Evolutionary conservation across 2,797 vertebrate genomes (phyloP).

Genomic region (Diceros bicornis): DNA sequence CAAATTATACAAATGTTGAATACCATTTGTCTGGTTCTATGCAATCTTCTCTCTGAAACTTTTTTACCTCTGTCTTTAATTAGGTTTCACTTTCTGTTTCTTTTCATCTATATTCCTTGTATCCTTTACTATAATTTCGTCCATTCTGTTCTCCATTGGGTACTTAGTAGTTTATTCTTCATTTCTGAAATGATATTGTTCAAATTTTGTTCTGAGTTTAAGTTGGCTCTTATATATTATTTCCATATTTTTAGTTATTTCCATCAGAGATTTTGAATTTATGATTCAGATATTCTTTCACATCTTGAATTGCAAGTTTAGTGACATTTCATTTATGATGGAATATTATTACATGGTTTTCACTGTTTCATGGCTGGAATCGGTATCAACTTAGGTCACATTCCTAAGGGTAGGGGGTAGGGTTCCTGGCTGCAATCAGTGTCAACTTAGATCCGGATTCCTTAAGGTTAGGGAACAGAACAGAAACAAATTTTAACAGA

Average conservation of each 20-base stretch:
- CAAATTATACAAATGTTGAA: not conserved
- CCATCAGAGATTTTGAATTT: not conserved
- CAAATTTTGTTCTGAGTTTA: not conserved
- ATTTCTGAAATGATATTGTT: not conserved
- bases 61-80: not conserved
- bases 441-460: not conserved
- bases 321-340: not conserved
- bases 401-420: not conserved
- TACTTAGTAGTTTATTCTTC: not conserved
- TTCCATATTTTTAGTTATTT: not conserved
- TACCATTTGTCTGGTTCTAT: not conserved
- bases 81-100: not conserved
- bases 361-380: not conserved
- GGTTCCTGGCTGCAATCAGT: not conserved
- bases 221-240: not conserved
- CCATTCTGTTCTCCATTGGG: not conserved
- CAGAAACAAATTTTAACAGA: not conserved
- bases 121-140: not conserved
- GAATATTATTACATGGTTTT: not conserved
- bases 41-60: not conserved
- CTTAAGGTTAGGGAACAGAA: too few relatives aligned
- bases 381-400: not conserved
- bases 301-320: not conserved
- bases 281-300: not conserved
- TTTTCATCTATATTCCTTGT: not conserved